Conservation (phyloP, 2,113 vertebrate species). For the Tonatia bakeri region DNA sequence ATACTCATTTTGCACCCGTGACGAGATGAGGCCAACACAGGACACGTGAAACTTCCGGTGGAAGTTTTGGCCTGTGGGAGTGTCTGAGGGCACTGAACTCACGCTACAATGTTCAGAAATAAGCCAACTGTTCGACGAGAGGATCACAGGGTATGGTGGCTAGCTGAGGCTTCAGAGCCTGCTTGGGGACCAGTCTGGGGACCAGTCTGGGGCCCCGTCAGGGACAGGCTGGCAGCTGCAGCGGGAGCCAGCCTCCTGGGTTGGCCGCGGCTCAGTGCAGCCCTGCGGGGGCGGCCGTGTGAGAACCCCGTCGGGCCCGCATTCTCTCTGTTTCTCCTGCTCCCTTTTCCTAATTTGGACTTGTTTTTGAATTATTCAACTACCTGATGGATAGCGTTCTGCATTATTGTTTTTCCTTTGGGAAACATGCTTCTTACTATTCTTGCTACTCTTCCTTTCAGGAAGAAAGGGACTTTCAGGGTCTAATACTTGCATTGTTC, state of each 20-base stretch:
- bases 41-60: rapidly evolving
- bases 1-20: background rate
- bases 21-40: rapidly evolving
- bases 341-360: background rate
- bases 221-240: rapidly evolving
- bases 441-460: background rate
- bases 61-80: no score
- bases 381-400: background rate
- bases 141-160: rapidly evolving
- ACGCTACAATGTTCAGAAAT: background rate
- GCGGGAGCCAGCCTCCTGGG: rapidly evolving
- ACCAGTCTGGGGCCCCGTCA: rapidly evolving
- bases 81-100: background rate
- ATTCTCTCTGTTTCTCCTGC: background rate
- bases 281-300: background rate
- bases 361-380: background rate
- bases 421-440: background rate
- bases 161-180: rapidly evolving
- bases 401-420: background rate
- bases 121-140: background rate
- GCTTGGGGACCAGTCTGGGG: rapidly evolving
- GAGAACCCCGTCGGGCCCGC: rapidly evolving
- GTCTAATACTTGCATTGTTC: rapidly evolving
- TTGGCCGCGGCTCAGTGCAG: rapidly evolving
- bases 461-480: no score